Base-by-base conservation (phyloP, 92 coral and sea anemone species). In the Meandrina meandrites region DNA sequence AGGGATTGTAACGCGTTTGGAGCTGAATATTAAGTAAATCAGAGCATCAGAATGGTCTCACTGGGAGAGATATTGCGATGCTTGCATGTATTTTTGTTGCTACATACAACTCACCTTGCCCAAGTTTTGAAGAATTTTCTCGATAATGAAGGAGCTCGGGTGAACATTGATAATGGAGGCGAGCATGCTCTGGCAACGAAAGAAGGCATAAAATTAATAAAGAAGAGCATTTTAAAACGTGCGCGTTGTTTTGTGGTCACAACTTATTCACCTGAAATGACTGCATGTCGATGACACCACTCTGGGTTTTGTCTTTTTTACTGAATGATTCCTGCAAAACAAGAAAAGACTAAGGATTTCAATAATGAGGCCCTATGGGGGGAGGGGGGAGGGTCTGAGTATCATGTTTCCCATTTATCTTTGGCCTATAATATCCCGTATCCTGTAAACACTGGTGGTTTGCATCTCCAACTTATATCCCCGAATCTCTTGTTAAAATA, bases 91-190 rank as follows among this genome's bases (percentile, higher is more conserved):
- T 6, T 40, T 2, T 40, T 2, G 82, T 21, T 6, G 37, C 71
- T 28, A 21, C 81, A 77, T n/a, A 30, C 0, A 27, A 37, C 88
- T 60, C 21, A 85, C 88, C 88, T 85, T 85, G 48, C 76, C 36
- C 48, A 85, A 48, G 64, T 19, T 77, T 13, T 75, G 35, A 67
- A 85, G 77, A 76, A 77, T 30, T 40, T 28, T 60, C 75, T 77
- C 83, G n/a, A 77, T 40, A 34, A 76, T 35, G 3, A 85, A 47
- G n/a, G 88, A 85, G 54, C 82, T 81, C 28, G 91, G 85, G 19
- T 83, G 88, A 66, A 90, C 90, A 76, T 90, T 84, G 84, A 88
- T 53, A 21, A 88, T 53, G 35, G 92, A 86, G 60, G 92, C 87
- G 24, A 90, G 83, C 53, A 93, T 84, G 28, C 82, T 89, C 95